Evolutionary conservation across 2,888 invertebrate genomes (phyloP), one percentile per base, ranked within the genome.

Genomic region (Andricus quercusramuli): DNA sequence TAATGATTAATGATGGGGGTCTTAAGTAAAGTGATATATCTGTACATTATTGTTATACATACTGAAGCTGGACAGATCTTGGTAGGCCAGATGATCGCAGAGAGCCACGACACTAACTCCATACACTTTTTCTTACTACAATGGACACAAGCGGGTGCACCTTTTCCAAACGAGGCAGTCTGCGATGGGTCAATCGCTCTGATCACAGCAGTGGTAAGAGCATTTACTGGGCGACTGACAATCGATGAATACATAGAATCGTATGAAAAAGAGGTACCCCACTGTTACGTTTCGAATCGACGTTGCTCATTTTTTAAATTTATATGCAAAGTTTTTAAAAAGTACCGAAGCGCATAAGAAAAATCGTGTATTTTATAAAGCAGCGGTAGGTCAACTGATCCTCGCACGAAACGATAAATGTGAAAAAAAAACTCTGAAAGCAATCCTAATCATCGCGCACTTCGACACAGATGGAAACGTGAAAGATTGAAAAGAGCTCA

Each of bases 261-360:
- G 8, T 74, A 74, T 47, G 74, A 51, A 15, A 47, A 47, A 29
- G 15, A 47, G 8, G 11, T 74, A 25, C 25, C 74, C 9, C 13
- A 20, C 6, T 74, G 74, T 47, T 74, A 25, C 22, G 51, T n/a
- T 47, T 8, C 3, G 74, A 17, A 51, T 74, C 9, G 74, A 74
- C 17, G 74, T 6, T 47, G 51, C 74, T 0, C 74, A 74, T 22
- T 74, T 74, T 74, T 5, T 51, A 0, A 22, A 74, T n/a, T 44
- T 47, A 17, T 74, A 74, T 74, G 74, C n/a, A 0, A 74, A 74
- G 11, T 74, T 74, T 22, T 29, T 74, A 15, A 74, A 74, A 47
- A 8, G 17, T 17, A 13, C 51, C 17, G 25, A 25, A 74, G 44
- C 11, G 6, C 20, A 11, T 11, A 15, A 25, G 22, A 74, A 47